phyloP scores from a whole-genome alignment of 2,888 invertebrate species.

The Eudemis profundana region DNA sequence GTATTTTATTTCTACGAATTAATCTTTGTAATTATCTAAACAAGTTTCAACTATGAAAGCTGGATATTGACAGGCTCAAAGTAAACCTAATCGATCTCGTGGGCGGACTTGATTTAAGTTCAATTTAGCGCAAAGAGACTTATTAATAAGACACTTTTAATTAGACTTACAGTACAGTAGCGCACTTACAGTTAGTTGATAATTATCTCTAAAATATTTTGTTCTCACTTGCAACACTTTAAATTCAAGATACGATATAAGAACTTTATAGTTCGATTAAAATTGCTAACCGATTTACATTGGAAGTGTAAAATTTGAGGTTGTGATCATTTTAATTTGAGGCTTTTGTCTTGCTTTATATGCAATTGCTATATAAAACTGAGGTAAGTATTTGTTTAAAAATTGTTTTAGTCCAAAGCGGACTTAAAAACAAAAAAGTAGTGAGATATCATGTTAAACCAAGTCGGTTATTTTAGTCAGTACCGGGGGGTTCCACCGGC shows the following conservation, averaged over 20 bases:
- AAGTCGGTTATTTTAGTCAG: no score
- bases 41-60: background rate
- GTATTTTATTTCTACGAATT: no score
- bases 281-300: constrained; percentile 1
- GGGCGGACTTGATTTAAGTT: constrained; percentile 9
- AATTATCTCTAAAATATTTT: background rate
- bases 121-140: no score
- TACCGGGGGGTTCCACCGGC: no score
- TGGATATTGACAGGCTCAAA: constrained; percentile 13
- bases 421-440: no score
- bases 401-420: background rate
- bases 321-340: background rate
- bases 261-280: constrained; percentile 15
- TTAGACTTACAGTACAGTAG: no score
- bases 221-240: background rate
- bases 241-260: background rate
- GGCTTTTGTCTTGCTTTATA: no score
- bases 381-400: no score
- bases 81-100: constrained; percentile 10
- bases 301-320: background rate
- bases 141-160: no score
- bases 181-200: background rate
- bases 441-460: no score
- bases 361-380: no score
- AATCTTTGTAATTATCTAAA: constrained; percentile 10